Conservation (phyloP, 2,113 vertebrate species). For the Apodemus sylvaticus region DNA sequence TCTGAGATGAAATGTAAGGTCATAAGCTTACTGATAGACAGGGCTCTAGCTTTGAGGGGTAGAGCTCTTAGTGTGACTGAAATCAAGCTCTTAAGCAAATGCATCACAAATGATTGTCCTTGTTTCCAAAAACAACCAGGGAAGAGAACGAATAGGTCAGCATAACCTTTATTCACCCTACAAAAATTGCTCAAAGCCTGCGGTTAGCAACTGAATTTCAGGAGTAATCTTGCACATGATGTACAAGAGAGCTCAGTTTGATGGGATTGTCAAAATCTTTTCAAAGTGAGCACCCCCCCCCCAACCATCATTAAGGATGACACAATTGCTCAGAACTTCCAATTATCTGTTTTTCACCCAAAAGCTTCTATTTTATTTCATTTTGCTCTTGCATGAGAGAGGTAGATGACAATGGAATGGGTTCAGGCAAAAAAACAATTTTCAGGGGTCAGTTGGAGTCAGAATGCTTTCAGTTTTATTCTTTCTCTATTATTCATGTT, state of each 20-base stretch:
- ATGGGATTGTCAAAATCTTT: neutral
- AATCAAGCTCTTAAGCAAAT: slow-evolving; percentile 56
- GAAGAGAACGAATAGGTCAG: slow-evolving; percentile 26
- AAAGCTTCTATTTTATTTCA: slow-evolving; percentile 37
- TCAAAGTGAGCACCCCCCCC: neutral
- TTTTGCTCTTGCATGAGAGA: slow-evolving; percentile 47
- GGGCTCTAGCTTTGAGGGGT: neutral
- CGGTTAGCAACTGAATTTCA: neutral
- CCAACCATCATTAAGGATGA: slow-evolving; percentile 26
- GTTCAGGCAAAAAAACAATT: slow-evolving; percentile 59
- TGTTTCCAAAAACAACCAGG: slow-evolving; percentile 37
- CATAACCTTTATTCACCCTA: slow-evolving; percentile 23
- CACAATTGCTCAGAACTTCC: slow-evolving; percentile 23
- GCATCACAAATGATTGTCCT: slow-evolving; percentile 6
- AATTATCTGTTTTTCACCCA: neutral
- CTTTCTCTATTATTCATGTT: slow-evolving; percentile 26
- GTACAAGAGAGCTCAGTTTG: slow-evolving; percentile 14
- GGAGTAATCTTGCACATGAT: slow-evolving; percentile 27
- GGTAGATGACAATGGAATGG: slow-evolving; percentile 42
- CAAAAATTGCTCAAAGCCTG: slow-evolving; percentile 48
- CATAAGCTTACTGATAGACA: slow-evolving; percentile 33
- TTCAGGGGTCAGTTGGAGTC: neutral
- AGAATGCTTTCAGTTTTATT: slow-evolving; percentile 40
- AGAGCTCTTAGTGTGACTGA: slow-evolving; percentile 6
- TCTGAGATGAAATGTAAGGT: neutral